Evolutionary conservation across 2,797 vertebrate genomes (phyloP).

Genomic region (Gymnopithys bicolor): DNA sequence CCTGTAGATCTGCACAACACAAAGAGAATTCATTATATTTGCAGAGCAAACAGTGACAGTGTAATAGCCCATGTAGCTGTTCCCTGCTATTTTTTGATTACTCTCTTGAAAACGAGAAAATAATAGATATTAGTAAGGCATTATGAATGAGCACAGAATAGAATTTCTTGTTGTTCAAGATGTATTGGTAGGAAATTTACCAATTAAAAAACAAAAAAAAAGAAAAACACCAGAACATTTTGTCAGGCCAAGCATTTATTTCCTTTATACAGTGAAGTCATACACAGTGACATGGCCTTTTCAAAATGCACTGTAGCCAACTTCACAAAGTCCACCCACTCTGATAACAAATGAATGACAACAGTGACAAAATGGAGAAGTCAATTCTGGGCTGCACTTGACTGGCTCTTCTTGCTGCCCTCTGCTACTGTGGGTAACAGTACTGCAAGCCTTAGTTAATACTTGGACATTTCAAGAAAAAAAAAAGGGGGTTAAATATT

Average conservation of each 20-base stretch:
- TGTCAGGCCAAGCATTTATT: not conserved
- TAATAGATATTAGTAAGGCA: not conserved
- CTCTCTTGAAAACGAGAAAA: not conserved
- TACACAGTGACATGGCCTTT: not conserved
- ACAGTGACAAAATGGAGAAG: not conserved
- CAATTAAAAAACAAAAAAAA: not conserved
- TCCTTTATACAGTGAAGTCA: not conserved
- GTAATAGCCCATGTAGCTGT: not conserved
- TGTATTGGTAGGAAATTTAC: not conserved
- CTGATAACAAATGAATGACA: slow-evolving; percentile 4
- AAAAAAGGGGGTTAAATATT: not conserved
- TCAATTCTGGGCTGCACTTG: not conserved
- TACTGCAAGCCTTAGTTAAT: not conserved
- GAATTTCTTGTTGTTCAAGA: not conserved
- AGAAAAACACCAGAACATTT: not conserved
- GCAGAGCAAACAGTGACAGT: not conserved
- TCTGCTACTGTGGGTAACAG: not conserved
- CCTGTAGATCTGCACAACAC: not conserved
- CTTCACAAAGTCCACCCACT: slow-evolving; percentile 15
- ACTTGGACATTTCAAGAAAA: not conserved
- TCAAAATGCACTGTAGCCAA: not conserved
- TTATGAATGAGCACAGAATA: not conserved
- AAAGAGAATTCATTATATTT: not conserved
- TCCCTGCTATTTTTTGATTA: not conserved
- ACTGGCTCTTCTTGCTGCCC: not conserved